Base-by-base conservation (phyloP, 2,797 vertebrate species). In the Sternarchorhynchus goeldii region DNA sequence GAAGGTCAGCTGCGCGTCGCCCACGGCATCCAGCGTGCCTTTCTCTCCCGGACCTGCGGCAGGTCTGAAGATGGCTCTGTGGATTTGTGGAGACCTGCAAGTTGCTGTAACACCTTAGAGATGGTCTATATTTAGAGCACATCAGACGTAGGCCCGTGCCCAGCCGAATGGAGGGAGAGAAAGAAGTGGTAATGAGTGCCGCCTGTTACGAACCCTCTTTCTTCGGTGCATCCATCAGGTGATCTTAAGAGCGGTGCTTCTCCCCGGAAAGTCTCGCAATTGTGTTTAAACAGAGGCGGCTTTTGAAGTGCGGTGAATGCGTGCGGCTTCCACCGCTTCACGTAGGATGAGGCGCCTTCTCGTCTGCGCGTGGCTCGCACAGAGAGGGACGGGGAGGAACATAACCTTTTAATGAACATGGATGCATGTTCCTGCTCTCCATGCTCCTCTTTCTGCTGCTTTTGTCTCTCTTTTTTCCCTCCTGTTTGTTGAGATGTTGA, bases 151-250 rank as follows among this genome's bases (percentile, higher is more conserved):
- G 66, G 25, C 88, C 88, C 25, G 83, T 83, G 84, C 31, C 3
- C 55, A 81, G 86, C 87, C 83, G 87, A 76, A 82, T n/a, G 5
- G 10, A 70, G 79, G 79, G 79, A 80, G 85, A 83, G 45, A 14
- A 82, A 85, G 86, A 86, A 85, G 84, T 63, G 85, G 82, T 90
- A 88, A 90, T 91, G 85, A 88, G 85, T 67, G 81, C 82, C 85
- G 85, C 83, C 86, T 80, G 78, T 87, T 89, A 85, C 88, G 85
- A 85, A 65, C 70, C 77, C 83, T 82, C 78, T 75, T 80, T 86
- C 85, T 82, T 31, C 69, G 29, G 32, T 56, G 25, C 34, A n/a
- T 81, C n/a, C 4, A 21, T 57, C 65, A 32, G 77, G 73, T 16
- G 76, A 78, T 10, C 32, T 18, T 65, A 32, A 73, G 72, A 63